A percentile compares a stretch with the other conserved stretches of the same genome.
Conservation (phyloP, 2,113 vertebrate genomes). For the Alosa alosa region DNA sequence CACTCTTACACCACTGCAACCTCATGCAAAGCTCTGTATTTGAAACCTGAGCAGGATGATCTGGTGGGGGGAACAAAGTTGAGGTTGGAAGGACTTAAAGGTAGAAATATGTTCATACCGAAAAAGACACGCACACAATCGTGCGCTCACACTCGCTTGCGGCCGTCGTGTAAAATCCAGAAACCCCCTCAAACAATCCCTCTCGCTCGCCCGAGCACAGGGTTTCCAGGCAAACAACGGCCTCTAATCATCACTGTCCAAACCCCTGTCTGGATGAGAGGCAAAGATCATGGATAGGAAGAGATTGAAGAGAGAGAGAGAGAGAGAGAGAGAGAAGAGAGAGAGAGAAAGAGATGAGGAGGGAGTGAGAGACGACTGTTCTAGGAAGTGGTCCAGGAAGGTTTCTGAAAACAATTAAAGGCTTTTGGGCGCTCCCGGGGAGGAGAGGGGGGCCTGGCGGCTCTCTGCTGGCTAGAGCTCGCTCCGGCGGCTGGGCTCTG, state of each 20-base stretch:
- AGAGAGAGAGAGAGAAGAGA: neutral
- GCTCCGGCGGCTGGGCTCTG: neutral
- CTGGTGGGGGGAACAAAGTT: too few relatives aligned
- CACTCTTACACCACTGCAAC: too few relatives aligned
- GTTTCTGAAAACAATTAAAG: slow-evolving; percentile 57
- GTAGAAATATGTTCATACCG: too few relatives aligned
- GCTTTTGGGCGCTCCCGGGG: slow-evolving; percentile 46
- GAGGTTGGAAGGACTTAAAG: too few relatives aligned
- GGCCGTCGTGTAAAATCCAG: neutral
- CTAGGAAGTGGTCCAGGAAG: slow-evolving; percentile 46
- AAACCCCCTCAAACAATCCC: neutral
- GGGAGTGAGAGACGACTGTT: slow-evolving; percentile 39
- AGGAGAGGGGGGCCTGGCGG: slow-evolving; percentile 37
- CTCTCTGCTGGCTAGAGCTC: slow-evolving; percentile 9
- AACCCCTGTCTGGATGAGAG: slow-evolving; percentile 21
- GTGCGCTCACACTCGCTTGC: neutral
- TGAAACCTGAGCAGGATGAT: too few relatives aligned
- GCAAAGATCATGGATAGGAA: neutral
- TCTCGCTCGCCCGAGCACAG: slow-evolving; percentile 32
- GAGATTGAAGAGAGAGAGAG: neutral
- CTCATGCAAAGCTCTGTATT: too few relatives aligned
- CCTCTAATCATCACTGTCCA: neutral
- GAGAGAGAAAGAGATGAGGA: neutral
- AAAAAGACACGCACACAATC: too few relatives aligned
- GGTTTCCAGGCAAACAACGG: slow-evolving; percentile 8